Conservation (phyloP, 2,888 invertebrate species). For the Maniola hyperantus region DNA sequence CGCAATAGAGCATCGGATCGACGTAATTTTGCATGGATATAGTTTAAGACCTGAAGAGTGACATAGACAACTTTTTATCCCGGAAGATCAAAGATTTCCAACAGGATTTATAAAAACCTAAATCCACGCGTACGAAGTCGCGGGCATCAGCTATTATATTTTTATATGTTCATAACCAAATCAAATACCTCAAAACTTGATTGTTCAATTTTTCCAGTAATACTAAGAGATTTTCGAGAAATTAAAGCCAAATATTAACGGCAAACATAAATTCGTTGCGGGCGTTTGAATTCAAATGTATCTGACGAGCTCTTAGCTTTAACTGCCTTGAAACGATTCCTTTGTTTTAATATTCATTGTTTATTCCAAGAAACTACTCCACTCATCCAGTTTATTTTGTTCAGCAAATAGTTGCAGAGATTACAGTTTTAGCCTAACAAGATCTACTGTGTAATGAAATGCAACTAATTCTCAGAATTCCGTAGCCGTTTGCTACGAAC, state of each 20-base stretch:
- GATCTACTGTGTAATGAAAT: conserved; percentile 1
- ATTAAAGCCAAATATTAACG: not conserved
- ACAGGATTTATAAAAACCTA: too few relatives aligned
- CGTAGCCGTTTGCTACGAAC: conserved; percentile 3
- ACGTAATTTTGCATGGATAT: too few relatives aligned
- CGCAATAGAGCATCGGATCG: too few relatives aligned
- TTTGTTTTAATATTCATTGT: conserved; percentile 12
- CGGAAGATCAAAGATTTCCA: too few relatives aligned
- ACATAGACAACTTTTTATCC: too few relatives aligned
- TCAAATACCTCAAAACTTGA: not conserved
- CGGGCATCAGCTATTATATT: too few relatives aligned
- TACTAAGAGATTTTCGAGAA: not conserved
- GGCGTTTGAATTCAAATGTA: conserved; percentile 4
- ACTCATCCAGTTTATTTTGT: conserved; percentile 11
- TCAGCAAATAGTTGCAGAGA: conserved; percentile 4
- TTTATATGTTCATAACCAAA: not conserved
- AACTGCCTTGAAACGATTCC: conserved; percentile 5
- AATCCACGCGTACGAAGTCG: too few relatives aligned
- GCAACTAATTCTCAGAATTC: conserved; percentile 12
- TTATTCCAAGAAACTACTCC: conserved; percentile 9
- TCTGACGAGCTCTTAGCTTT: conserved; percentile 3
- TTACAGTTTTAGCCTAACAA: conserved; percentile 10
- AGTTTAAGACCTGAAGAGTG: too few relatives aligned
- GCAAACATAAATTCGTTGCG: conserved; percentile 1
- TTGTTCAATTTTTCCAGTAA: not conserved